Evolutionary conservation across 2,797 vertebrate genomes (phyloP).

Genomic region (Gambusia yucatana): DNA sequence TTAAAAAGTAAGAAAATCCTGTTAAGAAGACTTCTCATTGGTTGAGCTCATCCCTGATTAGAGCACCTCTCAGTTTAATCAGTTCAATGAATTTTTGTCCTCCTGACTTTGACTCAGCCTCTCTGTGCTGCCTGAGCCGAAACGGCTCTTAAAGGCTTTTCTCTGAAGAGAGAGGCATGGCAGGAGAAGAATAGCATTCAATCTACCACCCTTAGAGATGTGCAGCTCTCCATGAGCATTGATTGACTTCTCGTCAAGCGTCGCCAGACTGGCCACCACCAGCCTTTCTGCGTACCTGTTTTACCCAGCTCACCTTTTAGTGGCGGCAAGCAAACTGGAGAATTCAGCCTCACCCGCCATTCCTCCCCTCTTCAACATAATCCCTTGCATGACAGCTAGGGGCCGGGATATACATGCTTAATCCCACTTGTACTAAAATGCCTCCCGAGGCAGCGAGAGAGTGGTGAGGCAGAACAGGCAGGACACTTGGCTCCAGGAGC

Average conservation of each 20-base stretch:
- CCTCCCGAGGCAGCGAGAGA: slow-evolving; percentile 61
- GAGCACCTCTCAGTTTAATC: slow-evolving; percentile 32
- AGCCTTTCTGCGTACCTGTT: slow-evolving; percentile 8
- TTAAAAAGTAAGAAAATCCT: background rate
- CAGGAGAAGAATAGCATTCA: slow-evolving; percentile 37
- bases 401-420: slow-evolving; percentile 73
- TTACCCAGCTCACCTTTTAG: slow-evolving; percentile 57
- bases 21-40: background rate
- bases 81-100: slow-evolving; percentile 28
- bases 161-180: slow-evolving; percentile 32
- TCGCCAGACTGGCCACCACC: slow-evolving; percentile 9
- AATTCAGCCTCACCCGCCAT: slow-evolving; percentile 60
- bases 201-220: slow-evolving; percentile 45
- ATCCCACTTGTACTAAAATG: slow-evolving; percentile 74
- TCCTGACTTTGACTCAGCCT: slow-evolving; percentile 21
- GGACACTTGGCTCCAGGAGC: slow-evolving; percentile 38
- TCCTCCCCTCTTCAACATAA: slow-evolving; percentile 64
- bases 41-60: slow-evolving; percentile 14
- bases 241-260: slow-evolving; percentile 24
- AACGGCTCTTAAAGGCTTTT: slow-evolving; percentile 47
- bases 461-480: slow-evolving; percentile 41
- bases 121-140: slow-evolving; percentile 34
- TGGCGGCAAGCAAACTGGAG: slow-evolving; percentile 50
- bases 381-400: slow-evolving; percentile 69
- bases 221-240: slow-evolving; percentile 22